Conservation (phyloP, 1,140 invertebrate species). For the Meteorus sp. region DNA sequence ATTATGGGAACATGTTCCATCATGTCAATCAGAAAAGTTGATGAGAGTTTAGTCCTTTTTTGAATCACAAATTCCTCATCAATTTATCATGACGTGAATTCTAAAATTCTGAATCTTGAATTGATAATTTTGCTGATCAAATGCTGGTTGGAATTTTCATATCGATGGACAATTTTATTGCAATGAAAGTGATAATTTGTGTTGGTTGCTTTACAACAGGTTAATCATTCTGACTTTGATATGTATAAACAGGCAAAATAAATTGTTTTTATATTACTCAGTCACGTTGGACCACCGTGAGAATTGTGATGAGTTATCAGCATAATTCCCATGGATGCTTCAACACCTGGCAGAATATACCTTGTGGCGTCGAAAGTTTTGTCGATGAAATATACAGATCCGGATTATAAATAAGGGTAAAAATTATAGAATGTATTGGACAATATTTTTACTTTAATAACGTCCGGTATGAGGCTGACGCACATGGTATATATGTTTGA, state of each 20-base stretch:
- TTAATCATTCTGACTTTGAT: too few species aligned
- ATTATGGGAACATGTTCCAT: conserved; percentile 43
- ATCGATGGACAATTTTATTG: too few species aligned
- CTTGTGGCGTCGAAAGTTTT: conserved; percentile 39
- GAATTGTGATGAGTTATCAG: conserved; percentile 55
- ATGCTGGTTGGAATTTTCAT: too few species aligned
- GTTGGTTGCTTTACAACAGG: too few species aligned
- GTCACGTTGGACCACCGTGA: conserved; percentile 44
- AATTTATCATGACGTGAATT: too few species aligned
- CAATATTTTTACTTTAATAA: conserved; percentile 48
- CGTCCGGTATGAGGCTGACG: conserved; percentile 41
- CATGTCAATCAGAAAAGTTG: background rate
- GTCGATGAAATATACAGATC: conserved; percentile 33
- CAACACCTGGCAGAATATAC: conserved; percentile 49
- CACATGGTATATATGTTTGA: conserved; percentile 42
- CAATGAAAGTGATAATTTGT: too few species aligned
- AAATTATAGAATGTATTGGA: conserved; percentile 29
- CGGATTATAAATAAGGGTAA: conserved; percentile 16
- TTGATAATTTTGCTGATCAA: background rate
- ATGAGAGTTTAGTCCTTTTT: background rate
- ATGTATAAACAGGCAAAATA: too few species aligned
- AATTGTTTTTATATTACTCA: conserved; percentile 14
- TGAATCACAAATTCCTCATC: too few species aligned
- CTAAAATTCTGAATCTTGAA: background rate
- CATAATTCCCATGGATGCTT: conserved; percentile 55